Evolutionary conservation across 2,113 vertebrate species (phyloP).

Genomic region (Orientallactaga bullata): DNA sequence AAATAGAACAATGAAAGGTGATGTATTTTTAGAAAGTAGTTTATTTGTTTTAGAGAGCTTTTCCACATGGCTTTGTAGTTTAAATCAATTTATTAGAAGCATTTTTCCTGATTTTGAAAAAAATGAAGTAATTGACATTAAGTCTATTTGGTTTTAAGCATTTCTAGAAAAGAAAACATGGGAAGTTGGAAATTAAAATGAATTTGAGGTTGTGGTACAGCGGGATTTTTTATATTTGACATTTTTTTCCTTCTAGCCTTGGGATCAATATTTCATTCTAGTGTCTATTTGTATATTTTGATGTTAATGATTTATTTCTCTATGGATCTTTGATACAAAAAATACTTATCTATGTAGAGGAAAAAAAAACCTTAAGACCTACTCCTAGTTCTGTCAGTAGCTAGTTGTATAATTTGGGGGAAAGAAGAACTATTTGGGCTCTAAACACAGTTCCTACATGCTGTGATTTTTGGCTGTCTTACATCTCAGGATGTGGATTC

Average conservation of each 20-base stretch:
- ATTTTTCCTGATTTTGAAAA: conserved; percentile 1
- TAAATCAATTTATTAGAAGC: conserved; percentile 15
- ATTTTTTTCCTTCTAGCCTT: neutral
- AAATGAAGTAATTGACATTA: neutral
- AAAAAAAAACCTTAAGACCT: neutral
- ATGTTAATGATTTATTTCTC: conserved; percentile 43
- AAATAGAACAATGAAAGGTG: neutral
- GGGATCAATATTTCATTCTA: neutral
- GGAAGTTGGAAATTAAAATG: conserved; percentile 12
- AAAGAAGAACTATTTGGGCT: conserved; percentile 17
- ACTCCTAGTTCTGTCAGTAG: neutral
- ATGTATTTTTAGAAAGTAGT: neutral
- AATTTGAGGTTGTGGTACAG: neutral
- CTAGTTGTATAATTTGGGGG: conserved; percentile 34
- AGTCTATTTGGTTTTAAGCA: neutral
- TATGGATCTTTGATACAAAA: conserved; percentile 17
- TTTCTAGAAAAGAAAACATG: conserved; percentile 39
- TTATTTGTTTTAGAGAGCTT: neutral
- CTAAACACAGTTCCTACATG: neutral
- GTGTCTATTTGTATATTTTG: conserved; percentile 16
- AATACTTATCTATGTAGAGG: neutral
- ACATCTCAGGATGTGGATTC: conserved; percentile 42
- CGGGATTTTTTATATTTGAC: neutral
- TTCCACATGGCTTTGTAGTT: neutral
- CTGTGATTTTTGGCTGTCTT: conserved; percentile 32